phyloP scores from a whole-genome alignment of 2,888 invertebrate genomes.

The Noctua comes region DNA sequence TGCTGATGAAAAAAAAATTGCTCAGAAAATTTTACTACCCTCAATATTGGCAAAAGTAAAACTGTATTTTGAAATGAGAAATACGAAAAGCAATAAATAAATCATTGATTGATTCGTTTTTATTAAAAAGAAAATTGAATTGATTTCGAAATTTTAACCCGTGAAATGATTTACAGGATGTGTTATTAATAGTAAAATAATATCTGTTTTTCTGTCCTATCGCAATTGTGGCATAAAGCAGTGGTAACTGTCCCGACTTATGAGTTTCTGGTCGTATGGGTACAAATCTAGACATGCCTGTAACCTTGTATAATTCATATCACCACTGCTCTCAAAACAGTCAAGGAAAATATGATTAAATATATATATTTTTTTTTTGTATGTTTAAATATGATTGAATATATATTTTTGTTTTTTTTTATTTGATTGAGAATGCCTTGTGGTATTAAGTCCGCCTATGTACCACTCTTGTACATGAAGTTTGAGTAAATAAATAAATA shows the following conservation, averaged over 20 bases:
- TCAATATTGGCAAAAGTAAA: slow-evolving; percentile 36
- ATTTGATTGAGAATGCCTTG: no score
- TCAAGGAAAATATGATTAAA: background rate
- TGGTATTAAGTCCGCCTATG: no score
- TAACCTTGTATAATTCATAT: background rate
- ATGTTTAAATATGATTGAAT: no score
- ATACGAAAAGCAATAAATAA: slow-evolving; percentile 43
- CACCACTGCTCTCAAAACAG: background rate
- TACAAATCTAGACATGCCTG: background rate
- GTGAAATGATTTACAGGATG: slow-evolving; percentile 4
- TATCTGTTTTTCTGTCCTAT: background rate
- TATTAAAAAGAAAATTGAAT: slow-evolving; percentile 29
- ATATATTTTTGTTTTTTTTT: no score
- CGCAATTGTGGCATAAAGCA: background rate
- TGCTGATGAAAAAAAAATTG: slow-evolving; percentile 37
- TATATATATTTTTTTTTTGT: no score
- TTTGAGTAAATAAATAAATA: no score
- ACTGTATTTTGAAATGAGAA: slow-evolving; percentile 37
- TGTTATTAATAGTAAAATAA: background rate
- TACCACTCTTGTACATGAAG: no score
- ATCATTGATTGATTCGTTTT: slow-evolving; percentile 38
- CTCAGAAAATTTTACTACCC: background rate
- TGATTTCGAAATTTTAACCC: slow-evolving; percentile 12
- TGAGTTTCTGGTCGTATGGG: background rate
- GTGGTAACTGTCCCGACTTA: background rate